Conservation (phyloP, 2,888 invertebrate genomes). For the Lasiommata megera region DNA sequence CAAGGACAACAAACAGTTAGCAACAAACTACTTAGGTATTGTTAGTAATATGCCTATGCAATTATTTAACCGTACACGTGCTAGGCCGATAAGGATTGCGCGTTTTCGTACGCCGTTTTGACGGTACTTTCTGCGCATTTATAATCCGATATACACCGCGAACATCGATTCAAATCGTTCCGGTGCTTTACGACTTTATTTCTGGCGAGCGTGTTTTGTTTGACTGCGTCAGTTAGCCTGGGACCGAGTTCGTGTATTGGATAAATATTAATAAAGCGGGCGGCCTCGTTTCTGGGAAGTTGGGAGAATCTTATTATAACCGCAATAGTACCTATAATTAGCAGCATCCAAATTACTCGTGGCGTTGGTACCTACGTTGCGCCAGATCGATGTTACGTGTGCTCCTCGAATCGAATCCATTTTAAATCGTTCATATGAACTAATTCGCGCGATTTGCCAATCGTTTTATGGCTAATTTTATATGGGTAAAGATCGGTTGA, state of each 20-base stretch:
- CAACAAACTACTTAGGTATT: not conserved
- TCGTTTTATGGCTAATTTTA: conserved; percentile 20
- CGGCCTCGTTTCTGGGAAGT: conserved; percentile 81
- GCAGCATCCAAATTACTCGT: conserved; percentile 76
- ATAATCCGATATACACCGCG: conserved; percentile 65
- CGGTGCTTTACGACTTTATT: conserved; percentile 79
- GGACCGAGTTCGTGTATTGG: conserved; percentile 72
- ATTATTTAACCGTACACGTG: conserved; percentile 20
- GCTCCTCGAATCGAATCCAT: conserved; percentile 55
- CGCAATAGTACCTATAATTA: conserved; percentile 81
- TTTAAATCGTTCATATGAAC: conserved; percentile 52
- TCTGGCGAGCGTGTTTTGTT: conserved; percentile 76
- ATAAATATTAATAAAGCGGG: conserved; percentile 80
- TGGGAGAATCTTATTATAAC: conserved; percentile 81
- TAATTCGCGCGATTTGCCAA: conserved; percentile 41
- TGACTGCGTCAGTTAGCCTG: conserved; percentile 78
- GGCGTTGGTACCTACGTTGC: conserved; percentile 61
- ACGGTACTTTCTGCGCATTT: conserved; percentile 67
- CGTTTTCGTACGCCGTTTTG: conserved; percentile 59
- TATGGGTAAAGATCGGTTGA: conserved; percentile 1
- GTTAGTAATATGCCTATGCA: not conserved
- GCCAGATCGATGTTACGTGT: conserved; percentile 68
- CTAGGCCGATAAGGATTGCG: conserved; percentile 39
- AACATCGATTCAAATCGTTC: conserved; percentile 78
- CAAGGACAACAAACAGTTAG: conserved; percentile 1